Conservation (phyloP, 2,888 invertebrate genomes). For the Acleris cristana region DNA sequence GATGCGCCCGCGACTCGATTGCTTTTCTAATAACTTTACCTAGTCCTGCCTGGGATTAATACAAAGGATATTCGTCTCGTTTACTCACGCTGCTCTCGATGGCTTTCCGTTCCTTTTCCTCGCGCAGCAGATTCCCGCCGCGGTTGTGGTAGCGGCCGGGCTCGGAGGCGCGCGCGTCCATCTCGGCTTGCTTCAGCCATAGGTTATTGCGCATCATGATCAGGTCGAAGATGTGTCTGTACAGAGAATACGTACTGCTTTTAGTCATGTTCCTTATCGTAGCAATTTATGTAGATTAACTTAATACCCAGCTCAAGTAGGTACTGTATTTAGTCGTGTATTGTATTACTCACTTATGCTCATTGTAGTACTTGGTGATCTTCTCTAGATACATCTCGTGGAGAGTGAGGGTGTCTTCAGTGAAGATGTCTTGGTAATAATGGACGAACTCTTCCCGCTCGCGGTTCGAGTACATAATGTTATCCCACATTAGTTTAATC, state of each 20-base stretch:
- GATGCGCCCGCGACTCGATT: too few relatives aligned
- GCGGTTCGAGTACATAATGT: conserved; percentile 86
- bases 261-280: too few relatives aligned
- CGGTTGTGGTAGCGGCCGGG: conserved; percentile 93
- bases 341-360: conserved; percentile 80
- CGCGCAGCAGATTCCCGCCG: conserved; percentile 92
- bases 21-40: too few relatives aligned
- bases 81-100: conserved; percentile 82
- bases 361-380: conserved; percentile 86
- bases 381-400: conserved; percentile 91
- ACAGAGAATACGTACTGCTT: conserved; percentile 28
- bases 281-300: too few relatives aligned
- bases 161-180: conserved; percentile 90
- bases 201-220: conserved; percentile 86
- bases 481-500: conserved; percentile 89
- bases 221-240: conserved; percentile 86
- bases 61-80: not conserved
- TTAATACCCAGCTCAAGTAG: too few relatives aligned
- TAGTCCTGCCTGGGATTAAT: too few relatives aligned
- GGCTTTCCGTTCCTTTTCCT: conserved; percentile 93
- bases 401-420: conserved; percentile 90
- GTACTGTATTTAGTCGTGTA: too few relatives aligned
- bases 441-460: conserved; percentile 86
- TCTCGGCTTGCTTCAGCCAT: conserved; percentile 89
- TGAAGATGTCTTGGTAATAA: conserved; percentile 87